A percentile compares a stretch with the other conserved stretches of the same genome.
Conservation (phyloP, 2,797 vertebrate species). For the Phaenicophaeus curvirostris region DNA sequence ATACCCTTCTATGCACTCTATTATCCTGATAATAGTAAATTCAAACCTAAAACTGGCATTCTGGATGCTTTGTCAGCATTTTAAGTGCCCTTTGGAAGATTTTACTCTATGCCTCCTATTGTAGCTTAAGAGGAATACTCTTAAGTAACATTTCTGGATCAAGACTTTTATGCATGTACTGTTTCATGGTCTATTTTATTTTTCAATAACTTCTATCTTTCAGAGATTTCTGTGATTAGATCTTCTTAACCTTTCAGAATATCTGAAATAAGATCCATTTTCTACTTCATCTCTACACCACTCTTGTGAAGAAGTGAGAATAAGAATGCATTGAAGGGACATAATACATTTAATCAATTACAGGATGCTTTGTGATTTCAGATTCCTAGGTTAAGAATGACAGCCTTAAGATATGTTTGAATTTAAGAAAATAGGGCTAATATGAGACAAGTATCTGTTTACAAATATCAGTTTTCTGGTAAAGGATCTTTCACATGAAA, state of each 20-base stretch:
- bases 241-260: not conserved
- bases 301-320: not conserved
- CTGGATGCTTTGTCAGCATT: not conserved
- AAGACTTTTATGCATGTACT: not conserved
- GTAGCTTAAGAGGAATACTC: not conserved
- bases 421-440: not conserved
- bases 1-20: constrained; percentile 48
- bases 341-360: not conserved
- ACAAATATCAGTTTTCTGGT: not conserved
- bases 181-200: not conserved
- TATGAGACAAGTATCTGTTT: not conserved
- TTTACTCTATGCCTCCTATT: not conserved
- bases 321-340: not conserved
- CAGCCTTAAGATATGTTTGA: not conserved
- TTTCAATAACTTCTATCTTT: not conserved
- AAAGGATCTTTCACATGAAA: not conserved
- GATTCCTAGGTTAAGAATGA: not conserved
- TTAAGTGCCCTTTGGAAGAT: not conserved
- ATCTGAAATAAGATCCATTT: not conserved
- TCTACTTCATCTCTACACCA: not conserved
- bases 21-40: constrained; percentile 60
- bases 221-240: not conserved
- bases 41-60: constrained; percentile 34
- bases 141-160: not conserved
- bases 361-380: not conserved